Evolutionary conservation across 2,888 invertebrate genomes (phyloP), one percentile per base, ranked within the genome.

Genomic region (Euclidia mi): DNA sequence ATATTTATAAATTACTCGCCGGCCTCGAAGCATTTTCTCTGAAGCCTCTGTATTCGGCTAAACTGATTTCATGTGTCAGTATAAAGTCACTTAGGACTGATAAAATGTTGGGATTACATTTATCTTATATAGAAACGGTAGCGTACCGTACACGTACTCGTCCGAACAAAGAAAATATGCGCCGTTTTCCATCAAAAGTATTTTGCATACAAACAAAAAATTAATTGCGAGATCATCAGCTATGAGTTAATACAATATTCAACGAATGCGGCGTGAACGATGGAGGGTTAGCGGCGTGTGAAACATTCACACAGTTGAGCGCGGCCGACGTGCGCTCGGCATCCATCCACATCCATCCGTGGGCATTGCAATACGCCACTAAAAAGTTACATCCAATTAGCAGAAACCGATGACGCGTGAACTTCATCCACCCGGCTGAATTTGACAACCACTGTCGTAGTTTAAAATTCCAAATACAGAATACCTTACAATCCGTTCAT

Each of bases 351-450:
- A 60, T 61, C 62, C 71, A 77, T 74, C 68, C 58, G 65, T 72
- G 75, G 71, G 52, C 73, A 75, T 71, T 80, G 78, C 79, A 79
- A 73, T 71, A 70, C 76, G 70, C 79, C 79, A 67, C 82, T 84
- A 88, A 90, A 90, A 91, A 91, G 89, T 90, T 89, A 85, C 88
- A 85, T 88, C 87, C 92, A 92, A 92, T 92, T 92, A 92, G 80
- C 73, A 84, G 79, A 77, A 89, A 83, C 79, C 89, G 88, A 90
- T 91, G 90, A 90, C 85, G 88, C 85, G 81, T 75, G 75, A 82
- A 79, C 80, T 77, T 77, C 79, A 73, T 75, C 71, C 84, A 75
- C 75, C 76, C 80, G 76, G 80, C 73, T 87, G 88, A 86, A 84
- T 84, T 84, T 89, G 90, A 89, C 88, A 89, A 79, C 83, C 72